phyloP scores from a whole-genome alignment of 35 echinoderm and acorn worm species.

The Lytechinus variegatus region DNA sequence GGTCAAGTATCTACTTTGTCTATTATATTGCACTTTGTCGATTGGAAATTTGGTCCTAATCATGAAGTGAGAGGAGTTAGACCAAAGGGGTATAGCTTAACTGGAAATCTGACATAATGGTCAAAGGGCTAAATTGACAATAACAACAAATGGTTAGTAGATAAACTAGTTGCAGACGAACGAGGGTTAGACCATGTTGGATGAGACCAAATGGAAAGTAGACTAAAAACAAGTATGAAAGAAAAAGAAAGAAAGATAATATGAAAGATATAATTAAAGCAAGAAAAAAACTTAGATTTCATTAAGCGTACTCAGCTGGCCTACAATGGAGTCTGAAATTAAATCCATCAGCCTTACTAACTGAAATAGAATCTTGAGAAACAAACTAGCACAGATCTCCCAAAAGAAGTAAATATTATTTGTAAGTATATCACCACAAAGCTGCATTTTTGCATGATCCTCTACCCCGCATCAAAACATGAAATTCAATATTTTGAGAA shows the following conservation, averaged over 20 bases:
- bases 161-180: not conserved
- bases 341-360: not conserved
- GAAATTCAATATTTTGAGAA: not conserved
- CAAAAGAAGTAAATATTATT: not conserved
- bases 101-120: too few relatives aligned
- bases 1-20: too few relatives aligned
- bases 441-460: not conserved
- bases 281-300: not conserved
- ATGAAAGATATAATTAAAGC: not conserved
- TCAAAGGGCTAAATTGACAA: too few relatives aligned
- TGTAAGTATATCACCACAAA: not conserved
- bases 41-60: too few relatives aligned
- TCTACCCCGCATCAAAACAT: not conserved
- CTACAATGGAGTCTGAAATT: not conserved
- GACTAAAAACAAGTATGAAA: too few relatives aligned
- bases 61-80: too few relatives aligned
- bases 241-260: not conserved
- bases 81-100: too few relatives aligned
- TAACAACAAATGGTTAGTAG: too few relatives aligned
- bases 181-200: too few relatives aligned
- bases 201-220: too few relatives aligned
- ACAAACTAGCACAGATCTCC: not conserved
- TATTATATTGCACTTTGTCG: too few relatives aligned
- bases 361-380: not conserved
- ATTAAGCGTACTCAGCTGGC: not conserved